phyloP scores from a whole-genome alignment of 2,888 invertebrate species.

The Seira ritae region DNA sequence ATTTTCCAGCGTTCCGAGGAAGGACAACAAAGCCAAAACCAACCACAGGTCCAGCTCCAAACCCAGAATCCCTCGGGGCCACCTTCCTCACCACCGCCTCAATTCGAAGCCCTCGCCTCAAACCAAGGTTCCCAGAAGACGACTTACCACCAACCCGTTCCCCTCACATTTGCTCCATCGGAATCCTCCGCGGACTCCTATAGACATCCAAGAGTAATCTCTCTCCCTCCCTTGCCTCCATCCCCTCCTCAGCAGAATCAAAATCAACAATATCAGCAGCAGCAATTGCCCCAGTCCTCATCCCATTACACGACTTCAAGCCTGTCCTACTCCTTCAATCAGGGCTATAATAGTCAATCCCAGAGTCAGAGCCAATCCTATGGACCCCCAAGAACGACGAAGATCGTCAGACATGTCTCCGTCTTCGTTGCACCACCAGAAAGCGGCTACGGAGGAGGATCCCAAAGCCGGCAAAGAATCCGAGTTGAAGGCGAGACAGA shows the following conservation, averaged over 20 bases:
- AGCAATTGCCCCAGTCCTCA: conserved; percentile 30
- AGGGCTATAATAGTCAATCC: conserved; percentile 20
- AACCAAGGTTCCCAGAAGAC: not conserved
- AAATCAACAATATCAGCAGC: not conserved
- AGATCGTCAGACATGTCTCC: conserved; percentile 55
- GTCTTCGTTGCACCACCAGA: conserved; percentile 60
- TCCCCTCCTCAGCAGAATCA: conserved; percentile 1
- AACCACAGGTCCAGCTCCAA: not conserved
- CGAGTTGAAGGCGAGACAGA: conserved; percentile 51
- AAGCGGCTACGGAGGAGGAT: conserved; percentile 9
- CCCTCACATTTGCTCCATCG: conserved; percentile 45
- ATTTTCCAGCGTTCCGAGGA: not conserved
- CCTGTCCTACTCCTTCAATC: conserved; percentile 32
- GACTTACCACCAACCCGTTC: conserved; percentile 17
- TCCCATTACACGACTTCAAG: conserved; percentile 37
- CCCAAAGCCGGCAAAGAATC: conserved; percentile 44
- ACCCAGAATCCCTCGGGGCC: not conserved
- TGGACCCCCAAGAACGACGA: conserved; percentile 39
- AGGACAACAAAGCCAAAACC: not conserved
- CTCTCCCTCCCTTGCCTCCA: conserved; percentile 30
- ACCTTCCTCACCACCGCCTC: conserved; percentile 13
- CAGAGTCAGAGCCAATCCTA: not conserved
- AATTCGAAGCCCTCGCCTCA: not conserved
- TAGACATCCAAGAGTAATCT: conserved; percentile 24
- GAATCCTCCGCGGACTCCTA: conserved; percentile 18